Evolutionary conservation across 2,797 vertebrate species (phyloP).

Genomic region (Lacerta viridis): DNA sequence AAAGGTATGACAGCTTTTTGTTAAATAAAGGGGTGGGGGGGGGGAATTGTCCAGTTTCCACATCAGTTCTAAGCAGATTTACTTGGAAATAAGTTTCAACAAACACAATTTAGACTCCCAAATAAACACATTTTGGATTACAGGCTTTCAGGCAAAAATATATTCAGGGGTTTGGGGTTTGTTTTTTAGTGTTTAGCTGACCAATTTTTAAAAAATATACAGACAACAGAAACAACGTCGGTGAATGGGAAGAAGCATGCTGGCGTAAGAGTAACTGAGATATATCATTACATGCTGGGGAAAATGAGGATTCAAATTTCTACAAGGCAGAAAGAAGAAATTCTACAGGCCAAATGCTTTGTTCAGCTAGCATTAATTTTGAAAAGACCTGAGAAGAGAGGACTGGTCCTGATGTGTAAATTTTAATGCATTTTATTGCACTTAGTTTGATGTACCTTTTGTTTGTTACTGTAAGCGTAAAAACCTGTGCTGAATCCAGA

Average conservation of each 20-base stretch:
- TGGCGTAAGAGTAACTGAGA: slow-evolving; percentile 58
- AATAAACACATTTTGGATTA: slow-evolving; percentile 10
- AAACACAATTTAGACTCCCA: neutral
- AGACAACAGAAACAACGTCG: slow-evolving; percentile 52
- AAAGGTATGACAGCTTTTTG: slow-evolving; percentile 43
- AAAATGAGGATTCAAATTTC: slow-evolving; percentile 64
- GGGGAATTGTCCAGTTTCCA: slow-evolving; percentile 34
- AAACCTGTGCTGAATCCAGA: neutral
- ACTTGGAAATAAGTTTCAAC: neutral
- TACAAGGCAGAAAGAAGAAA: slow-evolving; percentile 50
- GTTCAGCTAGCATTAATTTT: neutral
- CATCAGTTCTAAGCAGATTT: neutral
- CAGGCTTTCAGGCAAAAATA: slow-evolving; percentile 59
- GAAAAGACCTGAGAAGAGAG: neutral
- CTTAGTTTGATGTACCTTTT: neutral
- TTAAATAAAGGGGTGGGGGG: slow-evolving; percentile 51
- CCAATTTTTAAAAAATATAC: slow-evolving; percentile 47
- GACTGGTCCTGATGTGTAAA: neutral
- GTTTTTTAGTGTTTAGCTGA: slow-evolving; percentile 53
- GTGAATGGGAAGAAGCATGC: slow-evolving; percentile 57
- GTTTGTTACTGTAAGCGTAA: neutral
- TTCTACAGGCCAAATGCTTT: slow-evolving; percentile 40
- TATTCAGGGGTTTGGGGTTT: slow-evolving; percentile 9
- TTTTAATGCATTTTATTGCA: neutral
- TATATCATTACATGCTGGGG: slow-evolving; percentile 63